A percentile compares a stretch with the other conserved stretches of the same genome.
Evolutionary conservation across 2,113 vertebrate species (phyloP).

Genomic region (Clarias macrocephalus): DNA sequence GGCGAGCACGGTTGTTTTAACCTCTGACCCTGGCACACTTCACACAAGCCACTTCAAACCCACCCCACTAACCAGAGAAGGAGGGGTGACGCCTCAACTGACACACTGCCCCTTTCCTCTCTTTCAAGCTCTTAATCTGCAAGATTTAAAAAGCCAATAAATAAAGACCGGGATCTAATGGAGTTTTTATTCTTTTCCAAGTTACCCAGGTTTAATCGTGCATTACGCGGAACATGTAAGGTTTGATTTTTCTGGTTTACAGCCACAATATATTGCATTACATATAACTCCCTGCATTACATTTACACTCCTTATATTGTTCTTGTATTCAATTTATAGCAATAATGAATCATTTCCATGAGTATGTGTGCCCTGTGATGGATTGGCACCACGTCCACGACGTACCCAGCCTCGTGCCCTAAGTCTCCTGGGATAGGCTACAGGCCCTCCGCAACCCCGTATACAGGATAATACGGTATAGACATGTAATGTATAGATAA

Average conservation of each 20-base stretch:
- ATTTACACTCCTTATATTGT: not conserved
- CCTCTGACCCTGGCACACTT: conserved; percentile 74
- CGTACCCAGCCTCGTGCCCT: too few relatives aligned
- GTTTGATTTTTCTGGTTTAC: not conserved
- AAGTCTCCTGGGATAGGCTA: too few relatives aligned
- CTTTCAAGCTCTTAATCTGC: conserved; percentile 41
- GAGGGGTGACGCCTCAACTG: conserved; percentile 10
- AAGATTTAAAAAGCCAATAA: conserved; percentile 24
- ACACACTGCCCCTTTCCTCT: conserved; percentile 23
- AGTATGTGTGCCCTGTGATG: too few relatives aligned
- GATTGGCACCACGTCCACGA: too few relatives aligned
- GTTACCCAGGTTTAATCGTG: not conserved
- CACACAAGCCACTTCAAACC: conserved; percentile 75
- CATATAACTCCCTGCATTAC: too few relatives aligned
- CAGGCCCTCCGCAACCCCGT: too few relatives aligned
- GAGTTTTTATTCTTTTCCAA: not conserved
- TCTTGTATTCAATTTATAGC: not conserved
- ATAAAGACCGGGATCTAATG: not conserved
- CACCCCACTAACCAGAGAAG: conserved; percentile 55
- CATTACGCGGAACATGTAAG: not conserved
- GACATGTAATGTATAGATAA: too few relatives aligned
- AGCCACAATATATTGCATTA: not conserved
- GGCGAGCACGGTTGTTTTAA: conserved; percentile 73
- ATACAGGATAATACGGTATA: too few relatives aligned
- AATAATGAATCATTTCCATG: conserved; percentile 1